Base-by-base conservation (phyloP, 2,797 vertebrate genomes). In the Rhyacichthys aspro region DNA sequence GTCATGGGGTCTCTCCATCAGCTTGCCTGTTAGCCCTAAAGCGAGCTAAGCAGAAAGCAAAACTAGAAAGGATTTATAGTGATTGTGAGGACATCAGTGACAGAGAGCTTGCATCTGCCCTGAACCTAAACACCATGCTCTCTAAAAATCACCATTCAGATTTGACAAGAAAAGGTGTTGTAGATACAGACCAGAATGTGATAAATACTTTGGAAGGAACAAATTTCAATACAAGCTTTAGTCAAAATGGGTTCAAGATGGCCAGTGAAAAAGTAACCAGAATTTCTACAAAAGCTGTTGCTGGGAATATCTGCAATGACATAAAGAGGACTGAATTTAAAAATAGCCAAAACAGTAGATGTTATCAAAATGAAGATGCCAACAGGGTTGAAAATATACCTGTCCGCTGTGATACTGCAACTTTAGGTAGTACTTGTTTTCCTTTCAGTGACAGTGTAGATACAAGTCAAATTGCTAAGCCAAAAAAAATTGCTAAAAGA, bases 1-100 rank as follows among this genome's bases (percentile, higher is more conserved):
- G 17, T 45, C 66, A 64, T 5, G 12, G 28, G 34, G 84, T 88
- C 58, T 76, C 63, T 59, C 74, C 78, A 11, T 83, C 84, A 9
- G 56, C 72, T 15, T 88, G 85, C 78, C 76, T 88, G 50, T 74
- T 72, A 7, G 82, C 72, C 12, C 14, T 78, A 63, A 87, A 76
- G 63, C 71, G 34, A 55, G 75, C 47, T 1, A 82, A 75, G 33
- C 57, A 67, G n/a, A 79, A 78, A 48, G 46, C 34, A 42, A 72
- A 9, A 11, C 70, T 42, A 58, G 55, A 33, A 19, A 36, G 45
- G 8, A 9, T 64, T 70, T 14, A 23, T 19, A 37, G 5, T 28
- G 44, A 78, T 28, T 39, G 0, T 52, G 48, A 54, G 43, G 34
- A 9, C 1, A 14, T 43, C 32, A 34, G 8, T 34, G 17, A 32